These are phyloP conservation scores for Smittia sp. DNA, from an alignment of 2,888 invertebrate species.

Conservation along the genomic window DNA sequence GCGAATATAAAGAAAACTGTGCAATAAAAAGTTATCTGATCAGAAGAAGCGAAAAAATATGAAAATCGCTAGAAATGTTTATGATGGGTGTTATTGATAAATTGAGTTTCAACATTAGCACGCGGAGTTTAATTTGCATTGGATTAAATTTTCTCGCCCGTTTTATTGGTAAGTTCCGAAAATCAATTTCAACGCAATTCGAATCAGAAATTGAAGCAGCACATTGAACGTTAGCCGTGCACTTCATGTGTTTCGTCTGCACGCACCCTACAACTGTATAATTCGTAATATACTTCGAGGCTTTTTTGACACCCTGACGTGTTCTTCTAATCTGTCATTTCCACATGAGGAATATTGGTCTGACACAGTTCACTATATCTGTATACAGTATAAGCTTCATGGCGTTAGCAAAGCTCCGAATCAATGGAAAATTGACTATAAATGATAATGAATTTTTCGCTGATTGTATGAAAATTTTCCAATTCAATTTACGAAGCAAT, in stretches of 20 bases:
- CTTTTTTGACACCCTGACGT: too few species aligned
- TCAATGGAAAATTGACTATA: not conserved
- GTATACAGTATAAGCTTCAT: too few species aligned
- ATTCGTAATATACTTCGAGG: too few species aligned
- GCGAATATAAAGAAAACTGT: not conserved
- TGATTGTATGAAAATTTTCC: not conserved
- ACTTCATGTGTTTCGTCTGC: too few species aligned
- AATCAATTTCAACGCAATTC: not conserved
- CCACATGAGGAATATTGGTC: too few species aligned
- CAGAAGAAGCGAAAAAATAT: conserved; percentile 25
- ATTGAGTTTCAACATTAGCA: conserved; percentile 40
- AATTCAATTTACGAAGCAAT: not conserved
- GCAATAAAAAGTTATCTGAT: conserved; percentile 5
- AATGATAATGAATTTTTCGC: not conserved
- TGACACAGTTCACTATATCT: too few species aligned
- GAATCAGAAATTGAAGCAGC: too few species aligned
- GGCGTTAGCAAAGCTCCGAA: too few species aligned
- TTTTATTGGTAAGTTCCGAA: conserved; percentile 21
- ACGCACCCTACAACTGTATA: too few species aligned
- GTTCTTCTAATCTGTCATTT: too few species aligned
- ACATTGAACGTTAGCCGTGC: too few species aligned
- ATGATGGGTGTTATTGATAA: conserved; percentile 42
- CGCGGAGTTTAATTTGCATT: conserved; percentile 37
- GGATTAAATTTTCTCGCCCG: conserved; percentile 37
- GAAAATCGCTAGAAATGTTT: conserved; percentile 37